Percentiles rank a stretch among this genome's conserved stretches.
phyloP scores from a whole-genome alignment of 2,113 vertebrate genomes.

The Castor canadensis region DNA sequence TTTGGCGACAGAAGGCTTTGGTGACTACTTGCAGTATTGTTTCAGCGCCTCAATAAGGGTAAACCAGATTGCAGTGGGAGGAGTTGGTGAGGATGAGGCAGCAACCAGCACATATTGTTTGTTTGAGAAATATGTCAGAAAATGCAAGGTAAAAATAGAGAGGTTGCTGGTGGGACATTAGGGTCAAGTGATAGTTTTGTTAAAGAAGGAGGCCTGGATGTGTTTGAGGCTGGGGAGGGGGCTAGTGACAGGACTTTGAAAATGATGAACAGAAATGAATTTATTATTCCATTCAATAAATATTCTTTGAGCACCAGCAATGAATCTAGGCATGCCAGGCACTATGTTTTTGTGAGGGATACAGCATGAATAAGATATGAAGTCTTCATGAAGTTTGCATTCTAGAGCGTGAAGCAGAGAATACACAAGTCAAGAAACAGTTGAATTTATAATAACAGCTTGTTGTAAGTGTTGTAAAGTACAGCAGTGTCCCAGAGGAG shows the following conservation, averaged over 20 bases:
- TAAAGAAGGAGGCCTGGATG: slow-evolving; percentile 25
- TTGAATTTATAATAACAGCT: slow-evolving; percentile 46
- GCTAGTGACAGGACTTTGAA: background rate
- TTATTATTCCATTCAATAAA: slow-evolving; percentile 45
- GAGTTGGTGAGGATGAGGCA: slow-evolving; percentile 55
- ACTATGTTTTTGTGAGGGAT: slow-evolving; percentile 10
- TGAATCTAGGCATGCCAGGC: background rate
- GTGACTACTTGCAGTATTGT: slow-evolving; percentile 54
- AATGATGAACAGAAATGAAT: slow-evolving; percentile 48
- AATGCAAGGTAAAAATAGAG: slow-evolving; percentile 65
- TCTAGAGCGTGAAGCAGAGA: slow-evolving; percentile 10
- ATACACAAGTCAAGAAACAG: slow-evolving; percentile 22
- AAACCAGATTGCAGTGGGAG: slow-evolving; percentile 72
- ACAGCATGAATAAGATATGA: slow-evolving; percentile 58
- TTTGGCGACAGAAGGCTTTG: slow-evolving; percentile 61
- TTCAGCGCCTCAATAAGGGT: slow-evolving; percentile 9
- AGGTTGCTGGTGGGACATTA: slow-evolving; percentile 7
- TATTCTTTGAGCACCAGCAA: background rate
- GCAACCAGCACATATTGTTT: slow-evolving; percentile 64
- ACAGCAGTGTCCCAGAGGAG: slow-evolving; percentile 36
- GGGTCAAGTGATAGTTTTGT: slow-evolving; percentile 57
- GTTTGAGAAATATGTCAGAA: slow-evolving; percentile 65
- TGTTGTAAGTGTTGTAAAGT: slow-evolving; percentile 35
- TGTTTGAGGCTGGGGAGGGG: background rate
- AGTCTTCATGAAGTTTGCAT: slow-evolving; percentile 48